phyloP scores from a whole-genome alignment of 2,888 invertebrate genomes.

The Drosophila lacicola region DNA sequence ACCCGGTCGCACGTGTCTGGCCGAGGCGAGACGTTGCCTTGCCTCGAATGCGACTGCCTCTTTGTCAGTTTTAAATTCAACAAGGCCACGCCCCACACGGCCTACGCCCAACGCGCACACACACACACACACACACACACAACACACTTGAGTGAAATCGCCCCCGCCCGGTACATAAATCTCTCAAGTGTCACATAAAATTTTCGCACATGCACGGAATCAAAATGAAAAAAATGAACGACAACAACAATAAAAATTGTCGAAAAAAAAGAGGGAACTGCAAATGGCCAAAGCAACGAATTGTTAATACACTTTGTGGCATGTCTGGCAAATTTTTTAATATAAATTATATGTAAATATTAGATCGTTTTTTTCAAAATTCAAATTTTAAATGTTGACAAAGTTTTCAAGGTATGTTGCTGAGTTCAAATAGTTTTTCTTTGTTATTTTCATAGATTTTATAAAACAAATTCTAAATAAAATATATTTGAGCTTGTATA shows the following conservation, averaged over 20 bases:
- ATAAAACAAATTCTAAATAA: too few relatives aligned
- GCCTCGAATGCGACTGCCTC: constrained; percentile 3
- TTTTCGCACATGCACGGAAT: constrained; percentile 78
- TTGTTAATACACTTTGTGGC: constrained; percentile 16
- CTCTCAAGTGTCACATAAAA: constrained; percentile 80
- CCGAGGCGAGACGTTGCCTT: constrained; percentile 24
- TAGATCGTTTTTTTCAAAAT: too few relatives aligned
- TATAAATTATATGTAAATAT: not conserved
- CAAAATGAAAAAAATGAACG: constrained; percentile 63
- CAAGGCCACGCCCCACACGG: constrained; percentile 60
- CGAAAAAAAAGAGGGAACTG: constrained; percentile 14
- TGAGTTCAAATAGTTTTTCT: not conserved
- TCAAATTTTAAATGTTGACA: not conserved
- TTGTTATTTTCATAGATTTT: too few relatives aligned
- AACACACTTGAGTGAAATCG: constrained; percentile 19
- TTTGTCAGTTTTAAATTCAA: constrained; percentile 65
- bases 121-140: constrained; percentile 1
- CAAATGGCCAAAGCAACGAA: constrained; percentile 19
- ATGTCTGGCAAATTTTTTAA: not conserved
- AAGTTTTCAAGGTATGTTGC: too few relatives aligned
- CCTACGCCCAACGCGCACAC: constrained; percentile 25
- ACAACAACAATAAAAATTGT: constrained; percentile 22
- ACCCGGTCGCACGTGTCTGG: constrained; percentile 60
- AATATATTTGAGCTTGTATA: too few relatives aligned
- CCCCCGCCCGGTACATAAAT: constrained; percentile 54